Conservation (phyloP, 1,140 invertebrate species). For the Macrosteles quadrilineatus region DNA sequence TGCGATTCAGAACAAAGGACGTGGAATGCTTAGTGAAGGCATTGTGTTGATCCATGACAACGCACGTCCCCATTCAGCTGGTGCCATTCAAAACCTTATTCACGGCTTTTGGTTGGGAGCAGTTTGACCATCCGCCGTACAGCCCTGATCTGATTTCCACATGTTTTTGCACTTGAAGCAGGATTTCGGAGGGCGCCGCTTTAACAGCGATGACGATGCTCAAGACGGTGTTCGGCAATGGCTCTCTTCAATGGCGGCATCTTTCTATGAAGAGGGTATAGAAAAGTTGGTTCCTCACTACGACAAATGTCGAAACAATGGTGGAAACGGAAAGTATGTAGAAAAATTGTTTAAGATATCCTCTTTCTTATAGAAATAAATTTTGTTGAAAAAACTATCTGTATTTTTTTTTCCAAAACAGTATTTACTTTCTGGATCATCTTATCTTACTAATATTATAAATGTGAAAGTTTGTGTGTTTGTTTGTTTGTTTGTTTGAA, state of each 20-base stretch:
- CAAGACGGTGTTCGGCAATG: slow-evolving; percentile 6
- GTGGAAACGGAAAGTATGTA: not conserved
- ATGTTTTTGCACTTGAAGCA: not conserved
- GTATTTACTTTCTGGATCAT: slow-evolving; percentile 12
- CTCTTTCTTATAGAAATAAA: slow-evolving; percentile 6
- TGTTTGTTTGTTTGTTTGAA: too few relatives aligned
- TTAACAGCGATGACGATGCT: not conserved
- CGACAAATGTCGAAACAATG: slow-evolving; percentile 11
- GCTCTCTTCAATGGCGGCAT: too few relatives aligned
- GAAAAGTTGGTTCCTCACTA: too few relatives aligned
- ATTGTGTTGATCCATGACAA: not conserved
- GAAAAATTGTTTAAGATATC: slow-evolving; percentile 11
- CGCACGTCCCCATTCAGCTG: too few relatives aligned
- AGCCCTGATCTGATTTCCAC: not conserved
- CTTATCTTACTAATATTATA: too few relatives aligned
- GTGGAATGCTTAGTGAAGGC: not conserved
- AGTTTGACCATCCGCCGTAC: not conserved
- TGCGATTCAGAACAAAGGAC: not conserved
- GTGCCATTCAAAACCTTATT: slow-evolving; percentile 10
- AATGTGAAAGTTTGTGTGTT: too few relatives aligned
- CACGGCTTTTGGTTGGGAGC: slow-evolving; percentile 6
- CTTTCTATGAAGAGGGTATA: slow-evolving; percentile 4
- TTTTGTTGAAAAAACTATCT: not conserved
- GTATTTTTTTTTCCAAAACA: not conserved
- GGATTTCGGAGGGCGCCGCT: too few relatives aligned